Base-by-base conservation (phyloP, 2,888 invertebrate genomes). In the Sclerodermus sp. region DNA sequence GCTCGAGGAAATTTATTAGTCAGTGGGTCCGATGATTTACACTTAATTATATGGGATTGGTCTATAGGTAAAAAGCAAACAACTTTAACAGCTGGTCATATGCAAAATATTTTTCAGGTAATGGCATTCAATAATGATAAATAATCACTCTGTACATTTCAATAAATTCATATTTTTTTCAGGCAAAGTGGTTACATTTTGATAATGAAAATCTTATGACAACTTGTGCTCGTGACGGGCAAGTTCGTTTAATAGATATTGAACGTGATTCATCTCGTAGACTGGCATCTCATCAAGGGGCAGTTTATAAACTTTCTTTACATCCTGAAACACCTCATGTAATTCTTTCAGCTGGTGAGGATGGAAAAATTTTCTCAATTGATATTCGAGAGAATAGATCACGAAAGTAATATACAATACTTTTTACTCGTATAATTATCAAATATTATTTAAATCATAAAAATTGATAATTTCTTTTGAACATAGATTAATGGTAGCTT, bases 11-110 rank as follows among this genome's bases (percentile, higher is more conserved):
- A 76, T 68, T 81, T 91, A 39, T 79, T 96, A 53, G 93, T 90
- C 2, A 93, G 93, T 60, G 95, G 94, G 1, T 94, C 96, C 0
- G 96, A 97, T 79, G 96, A 97, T 80, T 85, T 88, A 43, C 84
- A 85, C 54, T 87, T 96, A 5, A 84, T 90, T 10, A 80, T 97
- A 9, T 96, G 96, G 96, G 90, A 96, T 74, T 96, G 96, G 96
- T 86, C 90, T 13, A 79, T 82, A 10, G 87, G 87, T 47, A 84
- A 83, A 55, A 81, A 84, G 1, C 75, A 85, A 31, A 81, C 89
- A 58, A 82, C 83, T 2, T 89, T 90, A 66, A 84, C 87, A 64
- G 91, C 91, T 15, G 92, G 92, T 1, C 96, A 96, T 79, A 83
- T 84, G 57, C 86, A 87, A 32, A 96, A 96, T 74, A 91, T 96